phyloP scores from a whole-genome alignment of 2,113 vertebrate genomes.

The Rynchops niger region DNA sequence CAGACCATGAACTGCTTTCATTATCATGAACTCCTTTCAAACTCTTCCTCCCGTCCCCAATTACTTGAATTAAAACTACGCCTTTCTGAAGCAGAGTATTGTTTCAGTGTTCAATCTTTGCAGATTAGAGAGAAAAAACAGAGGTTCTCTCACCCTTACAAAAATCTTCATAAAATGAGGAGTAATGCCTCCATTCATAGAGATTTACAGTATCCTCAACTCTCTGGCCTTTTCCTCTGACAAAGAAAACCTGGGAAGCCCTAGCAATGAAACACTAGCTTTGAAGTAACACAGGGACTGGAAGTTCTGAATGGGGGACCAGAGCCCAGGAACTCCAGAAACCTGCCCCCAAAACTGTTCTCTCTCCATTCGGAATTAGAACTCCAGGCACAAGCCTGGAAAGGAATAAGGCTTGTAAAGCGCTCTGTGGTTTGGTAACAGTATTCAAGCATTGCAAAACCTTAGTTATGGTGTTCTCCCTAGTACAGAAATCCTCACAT shows the following conservation, averaged over 20 bases:
- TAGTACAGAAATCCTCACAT: background rate
- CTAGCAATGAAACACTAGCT: background rate
- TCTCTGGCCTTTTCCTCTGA: background rate
- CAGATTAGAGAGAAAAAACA: background rate
- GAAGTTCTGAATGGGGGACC: background rate
- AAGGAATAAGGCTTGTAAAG: background rate
- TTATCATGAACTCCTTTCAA: background rate
- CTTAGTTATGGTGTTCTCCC: background rate
- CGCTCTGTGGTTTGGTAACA: accelerated
- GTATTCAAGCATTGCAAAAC: background rate
- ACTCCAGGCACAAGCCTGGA: background rate
- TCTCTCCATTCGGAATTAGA: accelerated
- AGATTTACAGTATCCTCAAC: background rate
- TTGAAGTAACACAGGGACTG: background rate
- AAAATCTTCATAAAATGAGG: background rate
- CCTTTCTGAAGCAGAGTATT: background rate
- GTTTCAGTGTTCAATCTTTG: background rate
- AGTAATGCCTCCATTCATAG: background rate
- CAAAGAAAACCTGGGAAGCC: background rate
- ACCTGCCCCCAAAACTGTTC: accelerated
- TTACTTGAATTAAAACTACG: background rate
- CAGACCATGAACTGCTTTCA: background rate
- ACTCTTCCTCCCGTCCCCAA: background rate
- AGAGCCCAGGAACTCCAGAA: background rate
- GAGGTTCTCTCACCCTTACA: background rate